phyloP scores from a whole-genome alignment of 2,797 vertebrate genomes.

The Acanthis flammea region DNA sequence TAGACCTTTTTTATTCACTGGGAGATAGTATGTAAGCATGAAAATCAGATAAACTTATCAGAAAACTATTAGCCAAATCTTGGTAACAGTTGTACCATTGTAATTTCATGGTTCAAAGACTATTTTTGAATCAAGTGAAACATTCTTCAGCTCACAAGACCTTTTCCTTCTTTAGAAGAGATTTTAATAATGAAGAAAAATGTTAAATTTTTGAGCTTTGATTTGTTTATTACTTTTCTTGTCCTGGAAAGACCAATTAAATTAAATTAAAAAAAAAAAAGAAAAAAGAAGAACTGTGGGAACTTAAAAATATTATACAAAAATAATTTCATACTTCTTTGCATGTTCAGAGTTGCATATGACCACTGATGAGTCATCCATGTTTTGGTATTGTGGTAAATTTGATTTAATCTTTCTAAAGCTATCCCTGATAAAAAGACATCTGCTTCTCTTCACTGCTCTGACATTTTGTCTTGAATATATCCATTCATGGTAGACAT shows the following conservation, averaged over 20 bases:
- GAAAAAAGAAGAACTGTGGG: not conserved
- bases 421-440: constrained; percentile 4
- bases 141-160: not conserved
- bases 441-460: constrained; percentile 13
- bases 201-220: not conserved
- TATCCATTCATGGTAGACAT: constrained; percentile 22
- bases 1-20: not conserved
- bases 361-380: constrained; percentile 11
- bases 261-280: not conserved
- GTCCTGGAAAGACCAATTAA: not conserved
- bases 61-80: not conserved
- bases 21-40: not conserved
- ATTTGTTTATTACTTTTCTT: not conserved
- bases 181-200: not conserved
- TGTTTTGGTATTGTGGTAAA: constrained; percentile 4
- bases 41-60: not conserved
- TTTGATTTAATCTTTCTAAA: constrained; percentile 26
- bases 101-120: not conserved
- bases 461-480: constrained; percentile 33
- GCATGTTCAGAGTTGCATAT: not conserved
- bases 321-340: not conserved
- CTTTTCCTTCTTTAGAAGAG: not conserved
- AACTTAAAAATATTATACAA: not conserved
- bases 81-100: not conserved
- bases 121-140: not conserved